phyloP scores from a whole-genome alignment of 2,113 vertebrate species.

The Todiramphus saurophagus region DNA sequence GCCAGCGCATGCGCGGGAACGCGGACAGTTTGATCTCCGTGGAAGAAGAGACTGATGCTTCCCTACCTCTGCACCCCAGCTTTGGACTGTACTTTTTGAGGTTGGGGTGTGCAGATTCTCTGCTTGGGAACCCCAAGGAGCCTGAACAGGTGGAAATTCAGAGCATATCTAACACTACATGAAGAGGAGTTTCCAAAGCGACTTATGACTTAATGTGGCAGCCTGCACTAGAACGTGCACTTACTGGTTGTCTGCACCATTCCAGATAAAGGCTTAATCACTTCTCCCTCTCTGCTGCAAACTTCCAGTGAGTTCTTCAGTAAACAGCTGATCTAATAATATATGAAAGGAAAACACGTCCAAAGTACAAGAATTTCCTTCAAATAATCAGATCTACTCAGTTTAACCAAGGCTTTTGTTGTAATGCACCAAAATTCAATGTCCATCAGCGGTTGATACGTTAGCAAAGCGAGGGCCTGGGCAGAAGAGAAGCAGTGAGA shows the following conservation, averaged over 20 bases:
- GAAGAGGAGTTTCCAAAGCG: not conserved
- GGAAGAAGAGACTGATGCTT: not conserved
- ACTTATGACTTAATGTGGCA: not conserved
- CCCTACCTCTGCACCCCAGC: not conserved
- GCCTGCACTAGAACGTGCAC: not conserved
- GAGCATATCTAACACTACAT: accelerated
- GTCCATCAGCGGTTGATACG: accelerated
- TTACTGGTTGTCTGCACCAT: not conserved
- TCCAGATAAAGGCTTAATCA: not conserved
- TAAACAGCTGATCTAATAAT: not conserved
- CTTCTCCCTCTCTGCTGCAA: not conserved
- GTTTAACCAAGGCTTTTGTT: not conserved
- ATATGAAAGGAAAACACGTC: not conserved
- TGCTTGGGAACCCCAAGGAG: not conserved
- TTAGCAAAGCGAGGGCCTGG: not conserved
- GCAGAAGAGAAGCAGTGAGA: not conserved
- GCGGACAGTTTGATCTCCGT: accelerated
- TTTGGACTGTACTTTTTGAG: not conserved
- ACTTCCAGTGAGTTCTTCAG: not conserved
- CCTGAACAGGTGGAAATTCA: not conserved
- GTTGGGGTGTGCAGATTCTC: not conserved
- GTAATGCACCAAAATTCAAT: accelerated
- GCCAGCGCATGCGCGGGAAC: not conserved
- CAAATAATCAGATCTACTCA: not conserved
- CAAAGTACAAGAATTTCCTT: not conserved